These are phyloP conservation scores for Andrena chrysosceles DNA, from an alignment of 2,888 invertebrate species.

Conservation along the genomic window DNA sequence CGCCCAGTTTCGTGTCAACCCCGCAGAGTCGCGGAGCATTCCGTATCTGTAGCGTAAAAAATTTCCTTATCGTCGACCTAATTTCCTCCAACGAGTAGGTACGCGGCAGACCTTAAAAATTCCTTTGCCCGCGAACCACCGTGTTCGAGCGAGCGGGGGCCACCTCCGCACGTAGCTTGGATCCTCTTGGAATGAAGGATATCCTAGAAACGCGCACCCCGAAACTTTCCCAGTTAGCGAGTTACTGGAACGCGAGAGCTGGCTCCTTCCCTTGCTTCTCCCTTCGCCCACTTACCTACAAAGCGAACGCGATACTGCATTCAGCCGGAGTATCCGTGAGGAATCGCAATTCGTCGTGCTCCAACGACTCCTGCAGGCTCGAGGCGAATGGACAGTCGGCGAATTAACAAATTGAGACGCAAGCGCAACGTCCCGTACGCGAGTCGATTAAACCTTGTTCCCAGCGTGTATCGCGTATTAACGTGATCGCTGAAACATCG, in stretches of 20 bases:
- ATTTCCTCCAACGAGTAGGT: not conserved
- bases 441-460: constrained; percentile 23
- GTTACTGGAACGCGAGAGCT: constrained; percentile 16
- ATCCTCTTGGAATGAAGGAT: constrained; percentile 26
- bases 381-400: not conserved
- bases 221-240: constrained; percentile 29
- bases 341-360: constrained; percentile 42
- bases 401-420: constrained; percentile 23
- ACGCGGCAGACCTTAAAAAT: not conserved
- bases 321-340: constrained; percentile 22
- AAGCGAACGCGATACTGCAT: constrained; percentile 15
- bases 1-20: constrained; percentile 45
- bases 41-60: constrained; percentile 37
- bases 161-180: not conserved
- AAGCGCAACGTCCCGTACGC: not conserved
- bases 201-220: constrained; percentile 6
- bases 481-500: not conserved
- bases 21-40: constrained; percentile 3
- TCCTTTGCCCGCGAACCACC: not conserved
- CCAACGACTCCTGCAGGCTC: constrained; percentile 5
- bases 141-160: not conserved
- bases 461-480: constrained; percentile 1
- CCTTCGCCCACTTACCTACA: constrained; percentile 21
- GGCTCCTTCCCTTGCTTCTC: constrained; percentile 3
- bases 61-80: constrained; percentile 12